Evolutionary conservation across 2,888 invertebrate species (phyloP), one percentile per base, ranked within the genome.

Genomic region (Poecilus cupreus): DNA sequence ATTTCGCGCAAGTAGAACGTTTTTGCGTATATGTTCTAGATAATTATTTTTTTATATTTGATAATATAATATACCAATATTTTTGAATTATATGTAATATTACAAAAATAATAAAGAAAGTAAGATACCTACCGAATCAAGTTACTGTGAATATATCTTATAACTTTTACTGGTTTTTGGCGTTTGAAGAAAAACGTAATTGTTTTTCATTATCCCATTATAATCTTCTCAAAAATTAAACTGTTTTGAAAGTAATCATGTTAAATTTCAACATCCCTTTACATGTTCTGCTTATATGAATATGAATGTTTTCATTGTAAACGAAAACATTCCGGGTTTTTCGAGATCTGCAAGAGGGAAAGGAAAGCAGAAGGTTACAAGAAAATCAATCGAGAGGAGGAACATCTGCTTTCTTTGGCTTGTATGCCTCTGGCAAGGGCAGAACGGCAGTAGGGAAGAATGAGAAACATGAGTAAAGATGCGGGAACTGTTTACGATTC

Each of bases 361-460:
- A 18, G 46, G 11, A 18, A 49, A 24, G 24, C 51, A 49, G 1
- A 51, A 51, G 26, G 74, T 74, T 74, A 74, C 26, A 24, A 32
- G 75, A 75, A 75, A 75, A 75, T 75, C 75, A 75, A 75, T 75
- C 75, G 74, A 10, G 74, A 72, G 16, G 26, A 11, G 20, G 54
- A 75, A 75, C 75, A 75, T 75, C 54, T 75, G 75, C 49, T 75
- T 74, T 54, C 54, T 54, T 75, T 54, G n/a, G n/a, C n/a, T n/a
- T n/a, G n/a, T n/a, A n/a, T n/a, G 75, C 75, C 18, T 39, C 39
- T 26, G 54, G 51, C 26, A 64, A 64, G 24, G 46, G 24, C 75
- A n/a, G 11, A 74, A 64, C 64, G n/a, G n/a, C 32, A 24, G 6
- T 6, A 32, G 32, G 51, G 74, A 43, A 39, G 70, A 46, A 46